Evolutionary conservation across 2,888 invertebrate species (phyloP), one percentile per base, ranked within the genome.

Genomic region (Chesias legatella): DNA sequence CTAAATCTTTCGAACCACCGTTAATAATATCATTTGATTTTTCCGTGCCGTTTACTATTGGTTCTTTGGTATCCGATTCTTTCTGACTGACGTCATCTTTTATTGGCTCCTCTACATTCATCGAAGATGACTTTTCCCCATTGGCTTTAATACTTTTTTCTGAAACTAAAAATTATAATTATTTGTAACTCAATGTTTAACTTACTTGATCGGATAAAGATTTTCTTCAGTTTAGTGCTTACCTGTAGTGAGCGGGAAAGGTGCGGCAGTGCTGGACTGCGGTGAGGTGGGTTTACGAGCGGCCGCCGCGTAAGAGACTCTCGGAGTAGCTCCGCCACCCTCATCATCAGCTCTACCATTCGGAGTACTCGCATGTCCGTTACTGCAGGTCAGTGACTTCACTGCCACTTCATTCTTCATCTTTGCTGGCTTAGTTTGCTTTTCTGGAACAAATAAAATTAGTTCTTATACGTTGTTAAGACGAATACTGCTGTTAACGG

Each of bases 291-390:
- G 81, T 63, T 86, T 86, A 59, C 69, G 73, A 46, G 85, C 83
- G 11, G 83, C 86, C 38, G 86, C 88, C 31, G 86, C 86, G 58
- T 84, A 85, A 8, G 88, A 84, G 30, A 82, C 83, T 51, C 76
- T 78, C 48, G 80, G 79, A 33, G 70, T 54, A 20, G 58, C 49
- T 36, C 82, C 83, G 48, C 86, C 75, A 43, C 81, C 73, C 58
- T 86, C 85, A 60, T 86, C 88, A 54, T 84, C 86, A 20, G 78
- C 83, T 50, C 83, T 79, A 22, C 86, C 86, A 50, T 88, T 88
- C 34, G 80, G 85, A 48, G 80, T 77, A 53, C 70, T 77, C 50
- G 75, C 59, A 63, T 83, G 83, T 41, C 86, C 88, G 59, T 85
- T 88, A 67, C 82, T 84, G 66, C 77, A 76, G 37, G 67, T 62